These are phyloP conservation scores for Caenorhabditis auriculariae DNA, from an alignment of 2,888 invertebrate genomes.

Conservation along the genomic window DNA sequence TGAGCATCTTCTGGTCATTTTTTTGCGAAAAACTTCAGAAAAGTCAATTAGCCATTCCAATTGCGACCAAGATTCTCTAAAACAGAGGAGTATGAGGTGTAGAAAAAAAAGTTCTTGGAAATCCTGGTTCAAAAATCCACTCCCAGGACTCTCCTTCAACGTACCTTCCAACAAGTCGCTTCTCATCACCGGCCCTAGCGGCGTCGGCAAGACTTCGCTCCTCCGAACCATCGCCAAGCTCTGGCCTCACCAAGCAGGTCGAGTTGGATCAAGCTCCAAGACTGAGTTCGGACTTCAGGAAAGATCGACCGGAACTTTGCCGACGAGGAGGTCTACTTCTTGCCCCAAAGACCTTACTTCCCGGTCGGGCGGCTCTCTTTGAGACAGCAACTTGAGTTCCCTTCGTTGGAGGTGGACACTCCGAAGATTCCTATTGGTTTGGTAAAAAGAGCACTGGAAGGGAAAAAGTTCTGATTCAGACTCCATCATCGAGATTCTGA, in stretches of 20 bases:
- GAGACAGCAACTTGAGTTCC: slow-evolving; percentile 26
- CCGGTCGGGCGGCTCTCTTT: slow-evolving; percentile 66
- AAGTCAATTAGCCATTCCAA: no score
- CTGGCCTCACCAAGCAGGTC: slow-evolving; percentile 76
- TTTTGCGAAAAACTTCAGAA: no score
- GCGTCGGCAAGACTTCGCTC: slow-evolving; percentile 85
- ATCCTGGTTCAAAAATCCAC: slow-evolving; percentile 5
- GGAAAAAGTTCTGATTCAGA: slow-evolving; percentile 5
- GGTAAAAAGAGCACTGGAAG: not conserved
- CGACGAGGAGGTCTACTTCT: slow-evolving; percentile 64
- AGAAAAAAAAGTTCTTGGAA: not conserved
- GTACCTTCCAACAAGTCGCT: slow-evolving; percentile 68
- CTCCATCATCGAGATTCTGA: slow-evolving; percentile 62
- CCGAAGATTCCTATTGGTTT: slow-evolving; percentile 4
- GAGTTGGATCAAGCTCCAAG: not conserved
- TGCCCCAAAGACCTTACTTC: slow-evolving; percentile 70
- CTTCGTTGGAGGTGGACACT: slow-evolving; percentile 2
- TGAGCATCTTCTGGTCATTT: no score
- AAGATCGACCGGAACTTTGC: slow-evolving; percentile 11
- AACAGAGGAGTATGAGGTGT: not conserved
- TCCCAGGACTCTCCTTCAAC: slow-evolving; percentile 65
- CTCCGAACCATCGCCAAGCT: slow-evolving; percentile 88
- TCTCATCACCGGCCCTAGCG: slow-evolving; percentile 90
- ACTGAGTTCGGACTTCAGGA: slow-evolving; percentile 5
- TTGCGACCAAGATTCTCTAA: no score